Conservation (phyloP, 1,140 invertebrate genomes). For the Temnothorax longispinosus region DNA sequence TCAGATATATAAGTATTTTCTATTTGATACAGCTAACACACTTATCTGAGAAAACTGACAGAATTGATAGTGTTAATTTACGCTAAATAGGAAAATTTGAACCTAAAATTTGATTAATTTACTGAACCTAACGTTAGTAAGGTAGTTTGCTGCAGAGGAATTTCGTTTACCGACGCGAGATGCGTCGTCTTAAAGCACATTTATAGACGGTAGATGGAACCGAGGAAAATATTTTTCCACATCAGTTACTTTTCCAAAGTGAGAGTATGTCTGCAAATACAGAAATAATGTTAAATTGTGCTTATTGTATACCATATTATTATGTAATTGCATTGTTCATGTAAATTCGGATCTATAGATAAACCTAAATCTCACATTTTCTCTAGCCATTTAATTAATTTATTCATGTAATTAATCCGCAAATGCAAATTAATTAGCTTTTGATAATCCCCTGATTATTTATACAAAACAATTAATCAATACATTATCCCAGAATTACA, state of each 20-base stretch:
- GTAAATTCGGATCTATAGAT: slow-evolving; percentile 58
- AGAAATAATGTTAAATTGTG: slow-evolving; percentile 9
- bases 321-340: slow-evolving; percentile 38
- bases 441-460: slow-evolving; percentile 71
- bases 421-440: slow-evolving; percentile 73
- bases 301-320: slow-evolving; percentile 19
- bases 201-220: slow-evolving; percentile 64
- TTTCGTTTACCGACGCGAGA: slow-evolving; percentile 60
- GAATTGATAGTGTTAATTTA: neutral
- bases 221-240: slow-evolving; percentile 56
- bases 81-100: neutral
- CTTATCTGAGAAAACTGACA: neutral
- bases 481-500: slow-evolving; percentile 50
- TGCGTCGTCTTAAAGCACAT: neutral
- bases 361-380: slow-evolving; percentile 58
- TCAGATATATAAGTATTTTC: neutral
- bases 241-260: neutral
- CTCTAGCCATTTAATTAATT: slow-evolving; percentile 60
- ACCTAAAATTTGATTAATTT: neutral
- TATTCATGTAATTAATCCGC: slow-evolving; percentile 67
- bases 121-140: slow-evolving; percentile 71
- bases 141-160: slow-evolving; percentile 65
- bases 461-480: slow-evolving; percentile 64
- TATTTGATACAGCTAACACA: neutral
- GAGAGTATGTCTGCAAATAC: neutral